Conservation (phyloP, 1,140 invertebrate genomes). For the Geopemphigus sp. region DNA sequence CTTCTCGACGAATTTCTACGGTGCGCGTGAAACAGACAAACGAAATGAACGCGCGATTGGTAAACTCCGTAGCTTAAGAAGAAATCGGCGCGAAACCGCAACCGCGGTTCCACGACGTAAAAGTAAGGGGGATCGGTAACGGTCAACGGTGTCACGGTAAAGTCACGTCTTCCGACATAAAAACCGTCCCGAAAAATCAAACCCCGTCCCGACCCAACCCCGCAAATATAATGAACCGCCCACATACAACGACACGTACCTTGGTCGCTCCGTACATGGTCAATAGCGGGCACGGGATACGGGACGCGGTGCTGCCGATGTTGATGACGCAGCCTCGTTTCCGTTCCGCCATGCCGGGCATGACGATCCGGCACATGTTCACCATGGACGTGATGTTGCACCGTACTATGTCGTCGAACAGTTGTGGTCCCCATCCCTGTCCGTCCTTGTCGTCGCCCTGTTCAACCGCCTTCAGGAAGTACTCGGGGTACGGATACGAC, state of each 20-base stretch:
- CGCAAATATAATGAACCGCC: background rate
- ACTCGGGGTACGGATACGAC: conserved; percentile 83
- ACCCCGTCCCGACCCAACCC: too few relatives aligned
- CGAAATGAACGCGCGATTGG: too few relatives aligned
- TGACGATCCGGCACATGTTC: conserved; percentile 68
- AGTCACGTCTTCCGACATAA: too few relatives aligned
- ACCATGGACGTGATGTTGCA: conserved; percentile 65
- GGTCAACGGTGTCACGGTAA: too few relatives aligned
- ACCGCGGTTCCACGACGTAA: too few relatives aligned
- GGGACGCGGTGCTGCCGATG: conserved; percentile 79
- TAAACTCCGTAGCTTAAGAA: too few relatives aligned
- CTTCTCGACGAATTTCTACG: conserved; percentile 78
- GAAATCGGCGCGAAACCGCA: too few relatives aligned
- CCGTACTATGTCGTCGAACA: conserved; percentile 59
- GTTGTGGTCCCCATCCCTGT: background rate
- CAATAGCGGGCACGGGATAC: conserved; percentile 78
- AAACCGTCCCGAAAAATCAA: too few relatives aligned
- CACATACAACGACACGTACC: conserved; percentile 57
- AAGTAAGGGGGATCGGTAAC: too few relatives aligned
- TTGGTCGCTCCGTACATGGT: conserved; percentile 88
- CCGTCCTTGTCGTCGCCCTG: background rate
- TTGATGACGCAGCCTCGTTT: conserved; percentile 88
- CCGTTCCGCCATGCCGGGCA: conserved; percentile 85
- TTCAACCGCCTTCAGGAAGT: conserved; percentile 64
- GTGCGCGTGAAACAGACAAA: background rate